These are phyloP conservation scores for Gobio gobio DNA, from an alignment of 2,113 vertebrate species.

Conservation along the genomic window DNA sequence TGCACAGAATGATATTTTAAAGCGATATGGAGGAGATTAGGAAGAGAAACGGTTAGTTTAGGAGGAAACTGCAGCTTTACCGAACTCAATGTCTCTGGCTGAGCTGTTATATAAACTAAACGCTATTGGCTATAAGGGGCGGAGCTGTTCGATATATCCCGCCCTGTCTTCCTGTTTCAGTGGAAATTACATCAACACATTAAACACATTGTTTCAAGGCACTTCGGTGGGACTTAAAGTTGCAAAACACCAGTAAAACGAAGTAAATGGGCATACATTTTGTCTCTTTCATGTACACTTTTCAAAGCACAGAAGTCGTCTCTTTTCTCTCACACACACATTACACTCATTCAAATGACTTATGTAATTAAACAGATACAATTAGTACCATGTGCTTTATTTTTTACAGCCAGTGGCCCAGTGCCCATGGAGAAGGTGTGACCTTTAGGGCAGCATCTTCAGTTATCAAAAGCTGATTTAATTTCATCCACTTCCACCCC, in stretches of 20 bases:
- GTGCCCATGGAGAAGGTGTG: not conserved
- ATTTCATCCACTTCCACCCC: not conserved
- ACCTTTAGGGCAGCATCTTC: not conserved
- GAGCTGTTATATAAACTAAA: too few species aligned
- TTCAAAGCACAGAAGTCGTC: not conserved
- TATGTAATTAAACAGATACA: conserved; percentile 1
- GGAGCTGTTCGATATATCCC: too few species aligned
- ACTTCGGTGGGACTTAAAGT: too few species aligned
- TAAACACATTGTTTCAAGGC: too few species aligned
- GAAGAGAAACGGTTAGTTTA: too few species aligned
- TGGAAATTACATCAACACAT: too few species aligned
- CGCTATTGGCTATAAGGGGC: too few species aligned
- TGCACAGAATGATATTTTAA: too few species aligned
- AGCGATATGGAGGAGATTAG: too few species aligned
- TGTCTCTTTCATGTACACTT: not conserved
- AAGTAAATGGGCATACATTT: not conserved
- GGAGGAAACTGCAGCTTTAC: too few species aligned
- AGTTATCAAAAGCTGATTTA: not conserved
- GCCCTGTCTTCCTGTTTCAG: too few species aligned
- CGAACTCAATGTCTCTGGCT: too few species aligned
- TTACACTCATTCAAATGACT: not conserved
- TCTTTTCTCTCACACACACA: not conserved
- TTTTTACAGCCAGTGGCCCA: not conserved
- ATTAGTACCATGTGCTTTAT: not conserved
- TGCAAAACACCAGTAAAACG: not conserved